A percentile compares a stretch with the other conserved stretches of the same genome.
These are phyloP conservation scores for Cephus cinctus DNA, from an alignment of 1,140 invertebrate genomes.

Conservation along the genomic window DNA sequence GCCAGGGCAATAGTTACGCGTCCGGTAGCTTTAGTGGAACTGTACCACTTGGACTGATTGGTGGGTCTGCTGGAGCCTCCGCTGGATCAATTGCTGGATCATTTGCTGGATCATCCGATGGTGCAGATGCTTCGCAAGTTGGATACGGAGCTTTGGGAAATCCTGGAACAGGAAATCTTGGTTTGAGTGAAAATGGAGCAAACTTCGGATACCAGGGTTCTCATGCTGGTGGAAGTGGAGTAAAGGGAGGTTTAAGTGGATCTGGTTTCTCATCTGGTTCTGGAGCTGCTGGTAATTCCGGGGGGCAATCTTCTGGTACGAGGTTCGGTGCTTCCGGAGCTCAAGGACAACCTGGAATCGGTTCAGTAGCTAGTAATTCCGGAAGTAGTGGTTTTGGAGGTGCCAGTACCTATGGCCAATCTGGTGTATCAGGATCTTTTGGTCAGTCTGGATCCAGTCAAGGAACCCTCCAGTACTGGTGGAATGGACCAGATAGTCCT, in stretches of 20 bases:
- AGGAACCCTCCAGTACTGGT: conserved; percentile 13
- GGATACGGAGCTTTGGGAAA: conserved; percentile 2
- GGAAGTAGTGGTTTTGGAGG: not conserved
- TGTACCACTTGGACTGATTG: not conserved
- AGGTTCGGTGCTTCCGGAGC: too few relatives aligned
- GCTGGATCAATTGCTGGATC: too few relatives aligned
- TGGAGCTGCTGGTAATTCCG: not conserved
- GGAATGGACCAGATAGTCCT: conserved; percentile 15
- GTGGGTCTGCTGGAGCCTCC: not conserved
- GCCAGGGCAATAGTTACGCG: conserved; percentile 11
- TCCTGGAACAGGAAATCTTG: conserved; percentile 8
- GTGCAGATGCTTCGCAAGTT: not conserved
- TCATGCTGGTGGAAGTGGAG: not conserved
- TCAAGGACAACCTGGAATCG: not conserved
- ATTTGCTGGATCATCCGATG: not conserved
- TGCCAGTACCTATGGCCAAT: not conserved
- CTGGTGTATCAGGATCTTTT: not conserved
- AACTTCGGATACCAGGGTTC: not conserved
- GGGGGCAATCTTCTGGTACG: not conserved
- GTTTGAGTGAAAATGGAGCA: not conserved
- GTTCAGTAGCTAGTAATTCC: not conserved
- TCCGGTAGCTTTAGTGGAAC: conserved; percentile 11
- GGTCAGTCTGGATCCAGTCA: not conserved
- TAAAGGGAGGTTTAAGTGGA: not conserved
- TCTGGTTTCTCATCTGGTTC: not conserved